Base-by-base conservation (phyloP, 1,140 invertebrate species). In the Hydropsyche tenuis region DNA sequence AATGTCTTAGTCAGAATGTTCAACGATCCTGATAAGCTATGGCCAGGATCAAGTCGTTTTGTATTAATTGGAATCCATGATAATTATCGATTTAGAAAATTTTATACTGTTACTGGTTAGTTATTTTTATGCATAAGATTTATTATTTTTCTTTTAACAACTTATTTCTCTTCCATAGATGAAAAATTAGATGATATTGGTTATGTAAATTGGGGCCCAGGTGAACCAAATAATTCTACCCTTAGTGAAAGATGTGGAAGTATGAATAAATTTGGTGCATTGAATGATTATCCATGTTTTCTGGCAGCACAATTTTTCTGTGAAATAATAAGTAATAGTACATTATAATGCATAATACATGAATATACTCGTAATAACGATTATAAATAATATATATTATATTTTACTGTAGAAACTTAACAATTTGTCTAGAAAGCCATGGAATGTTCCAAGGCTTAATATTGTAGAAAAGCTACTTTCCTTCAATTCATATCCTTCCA, bases 161-260 rank as follows among this genome's bases (percentile, higher is more conserved):
- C n/a, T n/a, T n/a, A n/a, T n/a, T n/a, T n/a, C n/a, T n/a, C n/a
- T n/a, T n/a, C 16, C 51, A 20, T 63, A 65, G 63, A 22, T 22
- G 6, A 37, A 43, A 42, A 9, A 1, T 30, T 65, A n/a, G 14
- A 65, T 16, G 30, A 69, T 4, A 5, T 60, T 20, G 71, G 74
- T 16, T 75, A 60, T 16, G n/a, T 11, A 0, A 56, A 73, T 22
- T 78, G 77, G 77, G 43, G 25, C 18, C 48, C 45, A 6, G 65
- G 56, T 11, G 46, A 74, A 63, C 77, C 77, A 7, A 68, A 78
- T 43, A 65, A 76, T 20, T 12, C 3, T 30, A n/a, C 27, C n/a
- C 53, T 22, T 6, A 42, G 65, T 25, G 72, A 78, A 70, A 37
- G 76, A 56, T 78, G 77, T 60, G 77, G 75, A 0, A 65, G 45